Percentiles rank a stretch among this genome's conserved stretches.
These are phyloP conservation scores for Nebria ingens DNA, from an alignment of 1,140 invertebrate genomes.

Conservation along the genomic window DNA sequence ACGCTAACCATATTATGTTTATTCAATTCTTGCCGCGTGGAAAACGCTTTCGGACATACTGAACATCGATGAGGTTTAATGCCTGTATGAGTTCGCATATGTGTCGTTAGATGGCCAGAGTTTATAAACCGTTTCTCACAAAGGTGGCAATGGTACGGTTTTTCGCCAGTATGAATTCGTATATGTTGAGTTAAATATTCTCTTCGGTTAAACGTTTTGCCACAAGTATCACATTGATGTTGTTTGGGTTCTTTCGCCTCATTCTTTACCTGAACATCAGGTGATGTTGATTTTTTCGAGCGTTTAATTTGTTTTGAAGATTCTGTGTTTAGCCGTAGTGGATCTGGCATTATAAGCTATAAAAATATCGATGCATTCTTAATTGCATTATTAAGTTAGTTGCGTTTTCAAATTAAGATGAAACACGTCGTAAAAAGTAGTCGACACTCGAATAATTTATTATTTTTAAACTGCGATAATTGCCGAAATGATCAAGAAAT, in stretches of 20 bases:
- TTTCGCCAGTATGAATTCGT: slow-evolving; percentile 21
- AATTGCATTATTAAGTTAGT: background rate
- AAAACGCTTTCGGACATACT: slow-evolving; percentile 21
- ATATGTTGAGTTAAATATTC: slow-evolving; percentile 22
- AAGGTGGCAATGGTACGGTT: slow-evolving; percentile 21
- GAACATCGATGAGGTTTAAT: slow-evolving; percentile 24
- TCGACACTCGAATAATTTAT: too few species aligned
- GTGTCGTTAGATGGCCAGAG: slow-evolving; percentile 23
- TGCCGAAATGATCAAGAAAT: too few species aligned
- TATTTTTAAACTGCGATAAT: too few species aligned
- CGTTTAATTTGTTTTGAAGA: slow-evolving; percentile 2
- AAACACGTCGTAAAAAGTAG: too few species aligned
- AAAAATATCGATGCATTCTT: background rate
- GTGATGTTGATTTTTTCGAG: background rate
- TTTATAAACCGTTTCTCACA: slow-evolving; percentile 21
- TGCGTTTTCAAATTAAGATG: too few species aligned
- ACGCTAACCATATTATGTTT: slow-evolving; percentile 21
- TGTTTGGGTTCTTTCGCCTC: slow-evolving; percentile 17
- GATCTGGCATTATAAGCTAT: background rate
- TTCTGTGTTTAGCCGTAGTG: background rate
- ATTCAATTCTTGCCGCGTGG: slow-evolving; percentile 17
- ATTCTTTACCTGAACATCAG: background rate
- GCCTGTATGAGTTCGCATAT: slow-evolving; percentile 37
- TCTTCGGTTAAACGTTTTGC: slow-evolving; percentile 20
- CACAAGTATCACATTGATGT: slow-evolving; percentile 22